Base-by-base conservation (phyloP, 2,797 vertebrate genomes). In the Enteromius radiatus region DNA sequence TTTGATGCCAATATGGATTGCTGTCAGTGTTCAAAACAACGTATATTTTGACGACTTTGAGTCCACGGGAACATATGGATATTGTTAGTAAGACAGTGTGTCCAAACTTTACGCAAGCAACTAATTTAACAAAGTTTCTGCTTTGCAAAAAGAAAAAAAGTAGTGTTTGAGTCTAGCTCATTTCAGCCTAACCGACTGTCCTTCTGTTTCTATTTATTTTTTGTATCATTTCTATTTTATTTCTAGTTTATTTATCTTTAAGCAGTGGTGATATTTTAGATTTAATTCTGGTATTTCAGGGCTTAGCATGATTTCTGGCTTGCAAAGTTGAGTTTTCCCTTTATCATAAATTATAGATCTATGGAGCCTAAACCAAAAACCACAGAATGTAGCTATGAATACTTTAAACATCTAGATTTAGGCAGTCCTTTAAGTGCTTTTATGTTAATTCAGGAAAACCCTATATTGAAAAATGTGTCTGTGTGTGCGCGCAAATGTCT, bases 1-100 rank as follows among this genome's bases (percentile, higher is more conserved):
- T 47, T 17, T 81, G 69, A 81, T 81, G 41, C 15, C 80, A 64
- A 47, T 65, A 65, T 81, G 56, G 70, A 52, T 38, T 65, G 80
- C 59, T 81, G 45, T 81, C 59, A 74, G 21, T 73, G 19, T 74
- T 49, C 3, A 36, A 63, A 47, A 52, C 38, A 26, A 14, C 2
- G 2, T 64, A 12, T 21, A 21, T 74, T 81, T 81, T 65, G 80
- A 81, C 80, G 74, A 74, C 41, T 45, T 33, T 47, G 47, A 12
- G 45, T 67, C 63, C 21, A 68, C n/a, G 19, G 23, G 26, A 77
- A 65, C 76, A 75, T 65, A 67, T 81, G 80, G 80, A 54, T 74
- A 41, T 65, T 52, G 69, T 81, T 81, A 64, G 43, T 26, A 15
- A 36, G 43, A 63, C 31, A 45, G 43, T 19, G 19, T 80, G 41